These are phyloP conservation scores for Cettia cetti DNA, from an alignment of 2,113 vertebrate species.

Conservation along the genomic window DNA sequence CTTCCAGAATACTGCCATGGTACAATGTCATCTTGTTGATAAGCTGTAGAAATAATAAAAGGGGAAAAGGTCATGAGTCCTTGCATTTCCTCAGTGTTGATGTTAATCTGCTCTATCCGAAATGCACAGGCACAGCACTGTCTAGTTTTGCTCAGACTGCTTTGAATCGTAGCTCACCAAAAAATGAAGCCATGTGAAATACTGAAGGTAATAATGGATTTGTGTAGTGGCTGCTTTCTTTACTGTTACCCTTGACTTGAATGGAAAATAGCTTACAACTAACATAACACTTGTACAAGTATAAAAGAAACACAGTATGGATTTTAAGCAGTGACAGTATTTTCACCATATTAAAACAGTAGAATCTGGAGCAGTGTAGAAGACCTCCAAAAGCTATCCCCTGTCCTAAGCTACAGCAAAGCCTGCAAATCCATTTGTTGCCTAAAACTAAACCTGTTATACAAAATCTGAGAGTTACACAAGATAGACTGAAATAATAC, in stretches of 20 bases:
- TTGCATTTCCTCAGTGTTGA: neutral
- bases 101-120: neutral
- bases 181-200: neutral
- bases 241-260: neutral
- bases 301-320: slow-evolving; percentile 34
- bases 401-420: neutral
- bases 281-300: slow-evolving; percentile 26
- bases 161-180: neutral
- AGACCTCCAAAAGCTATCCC: neutral
- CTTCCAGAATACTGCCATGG: neutral
- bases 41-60: neutral
- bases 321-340: slow-evolving; percentile 50
- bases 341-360: slow-evolving; percentile 39
- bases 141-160: neutral
- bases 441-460: neutral
- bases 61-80: neutral
- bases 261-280: neutral
- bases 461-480: neutral
- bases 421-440: neutral
- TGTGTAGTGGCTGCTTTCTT: neutral
- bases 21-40: neutral
- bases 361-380: neutral
- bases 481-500: neutral
- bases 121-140: neutral
- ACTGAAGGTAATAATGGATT: neutral